A percentile compares a stretch with the other conserved stretches of the same genome.
Evolutionary conservation across 2,113 vertebrate species (phyloP).

Genomic region (Phocoena sinus): DNA sequence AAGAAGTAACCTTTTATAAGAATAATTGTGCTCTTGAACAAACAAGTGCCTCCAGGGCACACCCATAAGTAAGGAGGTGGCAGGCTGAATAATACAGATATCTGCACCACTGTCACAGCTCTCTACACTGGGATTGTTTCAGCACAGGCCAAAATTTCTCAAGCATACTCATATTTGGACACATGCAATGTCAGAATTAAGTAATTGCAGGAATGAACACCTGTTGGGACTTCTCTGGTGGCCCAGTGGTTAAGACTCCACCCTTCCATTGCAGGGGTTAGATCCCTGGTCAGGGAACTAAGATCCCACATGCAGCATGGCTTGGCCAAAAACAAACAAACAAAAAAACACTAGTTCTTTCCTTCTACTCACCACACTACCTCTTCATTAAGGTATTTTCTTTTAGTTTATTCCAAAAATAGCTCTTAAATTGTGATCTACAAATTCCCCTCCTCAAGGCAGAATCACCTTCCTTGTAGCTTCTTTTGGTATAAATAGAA

Average conservation of each 20-base stretch:
- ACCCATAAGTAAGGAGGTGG: neutral
- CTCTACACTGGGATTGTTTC: neutral
- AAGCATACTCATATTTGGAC: neutral
- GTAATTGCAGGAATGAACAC: neutral
- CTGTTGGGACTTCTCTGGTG: neutral
- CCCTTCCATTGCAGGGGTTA: too few relatives aligned
- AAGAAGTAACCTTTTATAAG: neutral
- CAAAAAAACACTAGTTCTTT: neutral
- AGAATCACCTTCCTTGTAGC: neutral
- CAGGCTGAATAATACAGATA: neutral
- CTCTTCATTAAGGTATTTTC: neutral
- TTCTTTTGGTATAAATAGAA: conserved; percentile 46
- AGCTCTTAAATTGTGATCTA: conserved; percentile 7
- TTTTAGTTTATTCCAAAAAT: conserved; percentile 18
- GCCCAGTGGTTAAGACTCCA: too few relatives aligned
- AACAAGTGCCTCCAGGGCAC: neutral
- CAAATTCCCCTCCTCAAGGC: conserved; percentile 15
- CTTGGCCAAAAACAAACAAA: too few relatives aligned
- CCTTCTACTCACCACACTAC: neutral
- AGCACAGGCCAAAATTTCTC: neutral
- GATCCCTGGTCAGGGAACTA: too few relatives aligned
- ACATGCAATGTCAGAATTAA: conserved; percentile 22
- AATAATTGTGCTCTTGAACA: neutral
- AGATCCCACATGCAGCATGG: too few relatives aligned
- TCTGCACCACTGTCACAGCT: neutral